phyloP scores from a whole-genome alignment of 2,113 vertebrate genomes.

The Indicator indicator region DNA sequence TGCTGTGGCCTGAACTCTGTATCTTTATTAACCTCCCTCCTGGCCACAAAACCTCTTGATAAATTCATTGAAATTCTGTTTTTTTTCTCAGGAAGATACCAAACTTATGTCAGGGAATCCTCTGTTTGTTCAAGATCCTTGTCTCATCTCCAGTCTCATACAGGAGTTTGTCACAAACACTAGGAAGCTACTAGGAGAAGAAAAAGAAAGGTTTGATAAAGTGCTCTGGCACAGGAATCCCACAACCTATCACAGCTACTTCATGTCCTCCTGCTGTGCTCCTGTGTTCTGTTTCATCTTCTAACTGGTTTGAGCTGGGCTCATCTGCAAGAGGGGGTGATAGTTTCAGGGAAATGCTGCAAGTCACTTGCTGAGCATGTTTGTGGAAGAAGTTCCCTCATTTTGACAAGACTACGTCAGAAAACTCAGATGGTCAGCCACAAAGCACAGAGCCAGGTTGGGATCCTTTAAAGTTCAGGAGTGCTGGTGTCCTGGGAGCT shows the following conservation, averaged over 20 bases:
- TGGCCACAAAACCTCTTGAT: not conserved
- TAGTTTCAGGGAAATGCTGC: not conserved
- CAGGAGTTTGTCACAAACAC: not conserved
- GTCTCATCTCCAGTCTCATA: not conserved
- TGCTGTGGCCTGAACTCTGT: not conserved
- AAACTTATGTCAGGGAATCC: not conserved
- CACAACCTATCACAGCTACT: not conserved
- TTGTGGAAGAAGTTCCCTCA: not conserved
- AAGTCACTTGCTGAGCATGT: not conserved
- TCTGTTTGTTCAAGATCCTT: not conserved
- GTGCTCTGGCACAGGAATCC: not conserved
- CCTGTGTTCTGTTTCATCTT: not conserved
- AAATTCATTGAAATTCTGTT: not conserved
- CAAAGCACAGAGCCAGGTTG: conserved; percentile 5
- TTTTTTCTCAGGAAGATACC: not conserved
- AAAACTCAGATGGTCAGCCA: conserved; percentile 42
- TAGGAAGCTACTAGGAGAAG: not conserved
- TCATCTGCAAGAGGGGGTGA: not conserved
- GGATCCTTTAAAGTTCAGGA: conserved; percentile 49
- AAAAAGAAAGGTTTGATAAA: not conserved
- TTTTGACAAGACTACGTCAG: not conserved
- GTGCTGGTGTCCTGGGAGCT: not conserved
- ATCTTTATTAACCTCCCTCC: not conserved
- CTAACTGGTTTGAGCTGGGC: not conserved
- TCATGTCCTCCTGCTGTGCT: not conserved